Evolutionary conservation across 2,797 vertebrate genomes (phyloP), one percentile per base, ranked within the genome.

Genomic region (Nannoperca obscura): DNA sequence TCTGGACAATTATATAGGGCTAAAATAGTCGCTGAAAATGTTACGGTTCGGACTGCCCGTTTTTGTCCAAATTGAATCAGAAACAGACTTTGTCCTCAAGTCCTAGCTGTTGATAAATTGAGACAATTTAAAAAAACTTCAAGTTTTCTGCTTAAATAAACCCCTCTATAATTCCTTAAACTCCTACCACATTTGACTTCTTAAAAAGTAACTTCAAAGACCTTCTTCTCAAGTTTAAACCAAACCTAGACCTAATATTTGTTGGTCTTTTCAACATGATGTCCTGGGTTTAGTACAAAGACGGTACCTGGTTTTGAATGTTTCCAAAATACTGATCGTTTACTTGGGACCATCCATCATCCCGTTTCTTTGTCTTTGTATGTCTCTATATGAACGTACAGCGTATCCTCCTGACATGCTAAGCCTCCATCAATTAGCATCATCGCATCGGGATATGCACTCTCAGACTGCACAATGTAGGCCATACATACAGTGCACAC

Each of bases 1-100:
- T 72, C 54, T 72, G 71, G 32, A 76, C 72, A 62, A 81, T 59
- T 58, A 80, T 20, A 78, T 30, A 30, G 22, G 54, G 15, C 76
- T 78, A 65, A 85, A 88, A 71, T n/a, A 30, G 60, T 17, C 1
- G 0, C 66, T 62, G 68, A 74, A 70, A 59, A 22, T 36, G 7
- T 47, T 54, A 61, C 12, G n/a, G 40, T 75, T 49, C 22, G 36
- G 44, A 7, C 11, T 53, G 7, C 19, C 32, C 17, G 30, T 64
- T 68, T 76, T 57, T 32, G 27, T 32, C 46, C 71, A 57, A 65
- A 77, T 27, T 68, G 36, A 40, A 68, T 40, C 52, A 74, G 3
- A 77, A 17, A 50, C 40, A 34, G 22, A 34, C 46, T 15, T 74
- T 27, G 11, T 44, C 5, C 38, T 15, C 1, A 67, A 13, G 44